These are phyloP conservation scores for Philereme transversata DNA, from an alignment of 2,888 invertebrate genomes.

Conservation along the genomic window DNA sequence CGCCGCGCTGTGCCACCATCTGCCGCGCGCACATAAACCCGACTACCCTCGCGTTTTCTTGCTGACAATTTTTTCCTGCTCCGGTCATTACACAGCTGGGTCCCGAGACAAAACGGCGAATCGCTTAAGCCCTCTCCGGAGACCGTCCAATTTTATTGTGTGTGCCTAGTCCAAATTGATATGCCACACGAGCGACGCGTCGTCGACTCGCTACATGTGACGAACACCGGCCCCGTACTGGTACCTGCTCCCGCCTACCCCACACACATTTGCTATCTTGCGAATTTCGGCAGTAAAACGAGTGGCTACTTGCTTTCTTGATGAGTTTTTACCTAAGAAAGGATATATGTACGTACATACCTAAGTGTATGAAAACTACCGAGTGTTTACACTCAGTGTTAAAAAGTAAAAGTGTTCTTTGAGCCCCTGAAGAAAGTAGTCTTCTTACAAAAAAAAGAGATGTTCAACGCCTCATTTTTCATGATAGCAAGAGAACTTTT, in stretches of 20 bases:
- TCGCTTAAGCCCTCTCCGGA: conserved; percentile 84
- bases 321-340: no score
- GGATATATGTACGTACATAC: no score
- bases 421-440: no score
- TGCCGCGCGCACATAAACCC: conserved; percentile 81
- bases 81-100: conserved; percentile 84
- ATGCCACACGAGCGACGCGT: conserved; percentile 73
- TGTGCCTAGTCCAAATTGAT: conserved; percentile 82
- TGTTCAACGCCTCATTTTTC: no score
- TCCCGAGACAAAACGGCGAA: conserved; percentile 83
- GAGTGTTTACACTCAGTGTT: no score
- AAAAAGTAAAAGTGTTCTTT: no score
- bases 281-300: conserved; percentile 48
- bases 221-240: conserved; percentile 52
- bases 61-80: conserved; percentile 84
- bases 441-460: no score
- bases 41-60: conserved; percentile 83
- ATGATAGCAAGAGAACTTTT: no score
- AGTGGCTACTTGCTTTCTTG: conserved; percentile 35
- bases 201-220: conserved; percentile 60
- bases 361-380: no score
- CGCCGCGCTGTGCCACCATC: conserved; percentile 61
- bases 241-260: conserved; percentile 6
- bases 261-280: conserved; percentile 58
- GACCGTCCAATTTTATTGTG: conserved; percentile 83